A percentile compares a stretch with the other conserved stretches of the same genome.
Conservation (phyloP, 2,888 invertebrate species). For the Tuta absoluta region DNA sequence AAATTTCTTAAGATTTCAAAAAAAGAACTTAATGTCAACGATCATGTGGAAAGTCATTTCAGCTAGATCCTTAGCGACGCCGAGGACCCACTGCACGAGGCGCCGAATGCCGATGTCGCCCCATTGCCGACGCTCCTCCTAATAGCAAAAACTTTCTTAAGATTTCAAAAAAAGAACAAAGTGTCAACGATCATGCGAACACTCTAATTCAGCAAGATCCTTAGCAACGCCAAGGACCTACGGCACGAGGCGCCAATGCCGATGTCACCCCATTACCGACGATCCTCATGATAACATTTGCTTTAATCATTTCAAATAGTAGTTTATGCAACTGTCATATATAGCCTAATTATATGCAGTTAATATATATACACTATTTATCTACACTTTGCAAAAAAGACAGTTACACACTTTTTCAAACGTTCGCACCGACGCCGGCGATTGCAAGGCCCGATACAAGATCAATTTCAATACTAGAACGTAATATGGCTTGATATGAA, state of each 20-base stretch:
- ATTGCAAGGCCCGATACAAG: too few relatives aligned
- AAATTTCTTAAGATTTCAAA: neutral
- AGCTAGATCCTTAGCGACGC: constrained; percentile 56
- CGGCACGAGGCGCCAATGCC: constrained; percentile 62
- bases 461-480: too few relatives aligned
- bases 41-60: constrained; percentile 40
- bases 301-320: too few relatives aligned
- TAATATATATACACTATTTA: too few relatives aligned
- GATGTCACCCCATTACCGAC: constrained; percentile 58
- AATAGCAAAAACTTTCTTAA: neutral
- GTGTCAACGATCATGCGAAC: constrained; percentile 10
- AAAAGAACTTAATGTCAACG: too few relatives aligned
- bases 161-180: too few relatives aligned
- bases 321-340: too few relatives aligned
- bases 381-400: too few relatives aligned
- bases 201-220: constrained; percentile 55
- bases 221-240: constrained; percentile 59
- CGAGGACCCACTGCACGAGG: constrained; percentile 61
- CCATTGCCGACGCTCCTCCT: constrained; percentile 63
- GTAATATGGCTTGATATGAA: too few relatives aligned
- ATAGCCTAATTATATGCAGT: neutral
- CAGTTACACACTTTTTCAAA: too few relatives aligned
- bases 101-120: constrained; percentile 67
- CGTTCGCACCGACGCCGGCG: too few relatives aligned
- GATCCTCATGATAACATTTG: constrained; percentile 58